Base-by-base conservation (phyloP, 2,113 vertebrate species). In the Atrichornis clamosus region DNA sequence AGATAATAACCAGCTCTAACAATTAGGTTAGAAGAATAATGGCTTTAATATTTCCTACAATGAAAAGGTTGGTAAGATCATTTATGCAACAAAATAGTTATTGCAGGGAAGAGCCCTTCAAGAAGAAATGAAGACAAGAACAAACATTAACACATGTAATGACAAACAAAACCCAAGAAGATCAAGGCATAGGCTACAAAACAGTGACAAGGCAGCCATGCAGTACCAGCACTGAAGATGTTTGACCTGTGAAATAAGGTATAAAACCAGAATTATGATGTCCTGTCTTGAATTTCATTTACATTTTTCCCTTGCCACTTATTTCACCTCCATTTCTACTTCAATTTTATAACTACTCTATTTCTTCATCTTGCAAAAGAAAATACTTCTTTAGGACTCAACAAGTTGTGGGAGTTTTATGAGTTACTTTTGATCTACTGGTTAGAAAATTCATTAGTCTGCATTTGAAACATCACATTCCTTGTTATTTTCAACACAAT, bases 1-100 rank as follows among this genome's bases (percentile, higher is more conserved):
- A 72, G 58, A 92, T 94, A 96, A 97, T 94, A 97, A 97, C 88
- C 27, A 9, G 37, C 65, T 96, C 91, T 82, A 83, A 95, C 97
- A 97, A 96, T 97, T 69, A 97, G 21, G 24, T 87, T 93, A 86
- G 59, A 96, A 60, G 21, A 90, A 93, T 90, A 93, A 95, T 69
- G 70, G 62, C 30, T 83, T 72, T 60, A 94, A 87, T 46, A 3
- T 56, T 62, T 87, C 69, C 55, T 50, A 62, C 55, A 95, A 82
- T 52, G n/a, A 95, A 96, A 65, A 63, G 13, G 24, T 37, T 90
- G 79, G 62, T 20, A 92, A 89, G 52, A 72, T 88, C 28, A 55
- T 52, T 96, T 88, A 33, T 3, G 3, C 44, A 87, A 92, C 30
- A 90, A 95, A 64, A 64, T 37, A 58, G 13, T 69, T 21, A 9